phyloP scores from a whole-genome alignment of 53 echinoderm and acorn worm species.

The Echinarachnius parma region DNA sequence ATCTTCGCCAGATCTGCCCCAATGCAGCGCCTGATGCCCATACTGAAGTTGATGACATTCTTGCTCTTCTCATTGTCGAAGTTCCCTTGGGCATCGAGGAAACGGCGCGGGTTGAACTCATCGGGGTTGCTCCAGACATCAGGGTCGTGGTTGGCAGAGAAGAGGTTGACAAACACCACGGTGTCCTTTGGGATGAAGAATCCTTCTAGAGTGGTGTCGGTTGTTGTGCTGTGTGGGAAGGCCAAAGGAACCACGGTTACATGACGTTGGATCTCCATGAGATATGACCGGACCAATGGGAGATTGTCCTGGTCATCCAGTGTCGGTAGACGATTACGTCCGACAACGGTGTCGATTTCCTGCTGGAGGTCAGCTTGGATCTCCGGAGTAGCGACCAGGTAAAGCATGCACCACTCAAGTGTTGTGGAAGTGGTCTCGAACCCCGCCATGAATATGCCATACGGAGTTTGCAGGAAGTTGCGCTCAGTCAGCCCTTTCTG shows the following conservation, averaged over 20 bases:
- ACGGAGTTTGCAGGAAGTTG: slow-evolving; percentile 40
- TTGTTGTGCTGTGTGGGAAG: slow-evolving; percentile 78
- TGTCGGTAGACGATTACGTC: slow-evolving; percentile 40
- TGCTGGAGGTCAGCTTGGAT: slow-evolving; percentile 26
- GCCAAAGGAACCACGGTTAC: slow-evolving; percentile 66
- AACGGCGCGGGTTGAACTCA: slow-evolving; percentile 17
- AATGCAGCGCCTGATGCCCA: slow-evolving; percentile 60
- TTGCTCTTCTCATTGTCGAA: slow-evolving; percentile 53
- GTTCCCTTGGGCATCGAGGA: slow-evolving; percentile 47
- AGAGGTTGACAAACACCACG: slow-evolving; percentile 72
- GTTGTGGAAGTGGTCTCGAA: slow-evolving; percentile 69
- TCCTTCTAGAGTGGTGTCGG: slow-evolving; percentile 69
- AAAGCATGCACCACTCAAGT: slow-evolving; percentile 61
- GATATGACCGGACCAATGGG: slow-evolving; percentile 73
- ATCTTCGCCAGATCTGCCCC: slow-evolving; percentile 56
- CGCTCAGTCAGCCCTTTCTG: slow-evolving; percentile 40
- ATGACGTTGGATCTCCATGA: slow-evolving; percentile 69
- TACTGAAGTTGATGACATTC: slow-evolving; percentile 50
- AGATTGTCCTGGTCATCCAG: slow-evolving; percentile 63
- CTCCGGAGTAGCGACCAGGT: slow-evolving; percentile 54
- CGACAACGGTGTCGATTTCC: slow-evolving; percentile 50
- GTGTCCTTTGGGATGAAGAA: slow-evolving; percentile 88
- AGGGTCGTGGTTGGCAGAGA: slow-evolving; percentile 40
- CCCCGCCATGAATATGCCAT: slow-evolving; percentile 77
- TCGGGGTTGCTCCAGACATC: slow-evolving; percentile 38